Percentiles rank a stretch among this genome's conserved stretches.
Conservation (phyloP, 2,113 vertebrate genomes). For the Panthera leo region DNA sequence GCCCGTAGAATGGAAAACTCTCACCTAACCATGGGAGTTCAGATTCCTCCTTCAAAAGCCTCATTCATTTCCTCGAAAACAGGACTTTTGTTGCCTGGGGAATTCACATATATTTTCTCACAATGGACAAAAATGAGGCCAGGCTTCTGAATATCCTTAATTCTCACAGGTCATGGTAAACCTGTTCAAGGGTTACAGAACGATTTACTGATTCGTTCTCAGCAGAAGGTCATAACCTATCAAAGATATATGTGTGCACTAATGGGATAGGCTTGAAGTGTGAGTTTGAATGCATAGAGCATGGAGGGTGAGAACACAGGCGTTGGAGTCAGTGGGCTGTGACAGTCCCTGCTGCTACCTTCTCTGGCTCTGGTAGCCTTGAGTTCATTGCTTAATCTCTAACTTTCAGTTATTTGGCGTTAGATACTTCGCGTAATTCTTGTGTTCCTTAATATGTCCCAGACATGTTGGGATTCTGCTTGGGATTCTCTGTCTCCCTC, state of each 20-base stretch:
- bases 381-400: background rate
- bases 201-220: background rate
- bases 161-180: background rate
- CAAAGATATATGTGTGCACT: background rate
- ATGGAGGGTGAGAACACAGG: background rate
- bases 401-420: background rate
- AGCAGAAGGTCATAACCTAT: background rate
- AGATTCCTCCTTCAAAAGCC: background rate
- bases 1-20: background rate
- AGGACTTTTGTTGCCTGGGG: background rate
- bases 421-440: slow-evolving; percentile 13
- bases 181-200: background rate
- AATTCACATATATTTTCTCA: slow-evolving; percentile 18
- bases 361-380: background rate
- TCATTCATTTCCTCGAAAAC: background rate
- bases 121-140: background rate
- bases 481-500: too few species aligned
- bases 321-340: background rate
- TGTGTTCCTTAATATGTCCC: background rate
- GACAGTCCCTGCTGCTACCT: background rate
- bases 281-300: background rate
- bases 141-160: slow-evolving; percentile 6
- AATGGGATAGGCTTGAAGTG: background rate
- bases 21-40: background rate
- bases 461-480: background rate